Conservation (phyloP, 2,888 invertebrate genomes). For the Asteroscopus sphinx region DNA sequence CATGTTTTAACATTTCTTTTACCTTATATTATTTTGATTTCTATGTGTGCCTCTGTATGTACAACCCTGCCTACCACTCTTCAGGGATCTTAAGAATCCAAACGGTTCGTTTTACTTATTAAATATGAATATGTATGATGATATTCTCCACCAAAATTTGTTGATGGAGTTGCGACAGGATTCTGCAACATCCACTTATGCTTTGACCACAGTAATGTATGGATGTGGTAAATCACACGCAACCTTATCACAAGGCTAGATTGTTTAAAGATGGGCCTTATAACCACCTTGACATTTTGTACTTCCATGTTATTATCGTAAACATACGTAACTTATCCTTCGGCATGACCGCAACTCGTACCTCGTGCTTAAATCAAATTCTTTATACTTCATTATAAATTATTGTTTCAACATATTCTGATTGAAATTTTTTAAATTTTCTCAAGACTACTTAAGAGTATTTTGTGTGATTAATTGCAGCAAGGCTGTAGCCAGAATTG, state of each 20-base stretch:
- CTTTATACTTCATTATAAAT: slow-evolving; percentile 42
- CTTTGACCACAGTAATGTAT: slow-evolving; percentile 6
- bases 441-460: slow-evolving; percentile 16
- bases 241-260: slow-evolving; percentile 42
- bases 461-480: slow-evolving; percentile 18
- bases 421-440: slow-evolving; percentile 37
- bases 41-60: too few species aligned
- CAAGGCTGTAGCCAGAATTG: slow-evolving; percentile 6
- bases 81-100: too few species aligned
- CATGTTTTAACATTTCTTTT: too few species aligned
- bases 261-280: slow-evolving; percentile 46
- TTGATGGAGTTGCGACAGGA: not conserved
- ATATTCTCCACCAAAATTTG: not conserved
- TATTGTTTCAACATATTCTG: slow-evolving; percentile 33
- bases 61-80: too few species aligned
- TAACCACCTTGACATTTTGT: slow-evolving; percentile 55
- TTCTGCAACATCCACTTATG: slow-evolving; percentile 10
- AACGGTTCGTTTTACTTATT: too few species aligned
- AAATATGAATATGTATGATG: not conserved
- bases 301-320: slow-evolving; percentile 37
- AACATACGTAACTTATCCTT: slow-evolving; percentile 47
- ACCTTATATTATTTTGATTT: too few species aligned
- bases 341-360: slow-evolving; percentile 4
- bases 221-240: slow-evolving; percentile 25
- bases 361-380: slow-evolving; percentile 35